Evolutionary conservation across 1,140 invertebrate genomes (phyloP).

Genomic region (Amphibalanus amphitrite): DNA sequence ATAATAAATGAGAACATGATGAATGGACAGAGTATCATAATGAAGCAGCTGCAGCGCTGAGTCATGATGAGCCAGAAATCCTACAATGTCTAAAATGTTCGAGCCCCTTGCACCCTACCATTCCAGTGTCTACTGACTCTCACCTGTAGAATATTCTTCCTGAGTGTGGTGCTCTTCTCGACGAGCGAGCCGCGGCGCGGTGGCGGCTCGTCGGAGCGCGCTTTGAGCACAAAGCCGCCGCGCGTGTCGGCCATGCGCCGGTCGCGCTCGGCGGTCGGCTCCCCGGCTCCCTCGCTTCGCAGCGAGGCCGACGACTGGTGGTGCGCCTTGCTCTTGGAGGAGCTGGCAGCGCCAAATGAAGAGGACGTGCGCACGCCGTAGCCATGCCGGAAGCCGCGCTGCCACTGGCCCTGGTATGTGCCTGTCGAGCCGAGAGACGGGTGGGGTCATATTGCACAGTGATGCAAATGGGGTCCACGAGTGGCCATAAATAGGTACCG

Average conservation of each 20-base stretch:
- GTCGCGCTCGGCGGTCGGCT: slow-evolving; percentile 42
- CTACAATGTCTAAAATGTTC: no score
- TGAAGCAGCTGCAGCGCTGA: no score
- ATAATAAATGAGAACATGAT: no score
- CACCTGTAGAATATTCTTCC: slow-evolving; percentile 71
- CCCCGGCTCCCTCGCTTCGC: slow-evolving; percentile 41
- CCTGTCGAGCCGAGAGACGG: slow-evolving; percentile 48
- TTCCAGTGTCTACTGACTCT: slow-evolving; percentile 25
- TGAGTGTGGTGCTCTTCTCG: slow-evolving; percentile 54
- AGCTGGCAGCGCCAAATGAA: slow-evolving; percentile 81
- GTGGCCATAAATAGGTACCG: no score
- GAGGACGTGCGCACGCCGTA: slow-evolving; percentile 94
- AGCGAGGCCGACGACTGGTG: slow-evolving; percentile 74
- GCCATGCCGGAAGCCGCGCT: slow-evolving; percentile 90
- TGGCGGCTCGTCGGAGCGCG: slow-evolving; percentile 60
- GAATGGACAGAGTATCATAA: no score
- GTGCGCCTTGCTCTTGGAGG: slow-evolving; percentile 53
- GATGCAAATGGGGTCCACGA: no score
- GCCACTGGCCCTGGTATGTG: slow-evolving; percentile 98
- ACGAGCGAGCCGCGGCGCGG: slow-evolving; percentile 54
- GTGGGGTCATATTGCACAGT: no score
- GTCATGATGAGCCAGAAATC: no score
- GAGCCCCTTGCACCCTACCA: no score
- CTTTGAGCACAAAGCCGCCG: slow-evolving; percentile 20
- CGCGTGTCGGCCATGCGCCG: slow-evolving; percentile 18